Conservation (phyloP, 2,797 vertebrate genomes). For the Glossophaga mutica region DNA sequence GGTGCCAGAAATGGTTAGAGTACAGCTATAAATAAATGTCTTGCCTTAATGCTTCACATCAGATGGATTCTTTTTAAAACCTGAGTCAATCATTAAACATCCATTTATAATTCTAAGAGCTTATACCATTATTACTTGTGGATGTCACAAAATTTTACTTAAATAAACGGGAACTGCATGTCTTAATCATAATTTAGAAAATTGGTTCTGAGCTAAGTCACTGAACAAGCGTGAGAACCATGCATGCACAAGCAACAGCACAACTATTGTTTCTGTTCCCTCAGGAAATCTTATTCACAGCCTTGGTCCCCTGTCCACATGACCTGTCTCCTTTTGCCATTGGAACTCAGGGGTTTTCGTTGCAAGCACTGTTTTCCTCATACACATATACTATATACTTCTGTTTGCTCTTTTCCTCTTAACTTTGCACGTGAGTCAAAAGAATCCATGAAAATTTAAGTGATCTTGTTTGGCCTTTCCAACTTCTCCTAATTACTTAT, state of each 20-base stretch:
- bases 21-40: constrained; percentile 51
- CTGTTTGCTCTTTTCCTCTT: background rate
- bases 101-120: constrained; percentile 14
- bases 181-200: constrained; percentile 28
- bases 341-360: background rate
- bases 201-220: background rate
- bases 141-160: constrained; percentile 10
- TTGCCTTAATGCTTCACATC: constrained; percentile 19
- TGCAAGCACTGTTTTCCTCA: background rate
- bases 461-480: background rate
- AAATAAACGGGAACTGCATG: background rate
- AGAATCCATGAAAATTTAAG: background rate
- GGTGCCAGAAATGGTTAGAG: constrained; percentile 23
- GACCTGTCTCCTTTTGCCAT: background rate
- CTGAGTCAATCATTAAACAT: background rate
- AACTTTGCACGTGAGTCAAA: background rate
- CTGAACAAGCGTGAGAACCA: background rate
- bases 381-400: background rate
- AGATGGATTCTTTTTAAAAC: constrained; percentile 27
- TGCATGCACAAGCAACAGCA: background rate
- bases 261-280: background rate
- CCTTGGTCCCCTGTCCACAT: background rate
- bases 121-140: constrained; percentile 8
- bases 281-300: background rate
- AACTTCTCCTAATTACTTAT: background rate